Evolutionary conservation across 2,888 invertebrate species (phyloP).

Genomic region (Oasisia sp.): DNA sequence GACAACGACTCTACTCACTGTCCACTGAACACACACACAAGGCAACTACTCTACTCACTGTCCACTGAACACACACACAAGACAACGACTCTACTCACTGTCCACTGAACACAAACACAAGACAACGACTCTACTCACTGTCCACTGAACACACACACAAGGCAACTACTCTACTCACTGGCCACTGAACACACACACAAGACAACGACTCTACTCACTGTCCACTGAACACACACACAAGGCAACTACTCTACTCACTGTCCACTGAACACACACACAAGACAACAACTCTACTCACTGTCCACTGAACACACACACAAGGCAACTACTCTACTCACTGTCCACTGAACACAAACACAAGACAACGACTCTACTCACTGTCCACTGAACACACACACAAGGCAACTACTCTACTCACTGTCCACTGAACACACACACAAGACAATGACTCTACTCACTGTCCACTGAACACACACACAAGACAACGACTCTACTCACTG

Average conservation of each 20-base stretch:
- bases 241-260: not conserved
- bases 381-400: conserved; percentile 14
- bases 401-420: not conserved
- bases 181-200: conserved; percentile 8
- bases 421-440: conserved; percentile 14
- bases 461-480: conserved; percentile 14
- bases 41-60: not conserved
- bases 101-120: conserved; percentile 9
- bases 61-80: conserved; percentile 14
- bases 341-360: conserved; percentile 9
- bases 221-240: conserved; percentile 14
- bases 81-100: not conserved
- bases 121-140: not conserved
- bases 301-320: conserved; percentile 14
- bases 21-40: conserved; percentile 14
- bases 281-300: not conserved
- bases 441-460: not conserved
- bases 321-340: not conserved
- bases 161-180: not conserved
- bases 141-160: conserved; percentile 14
- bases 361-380: not conserved
- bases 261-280: conserved; percentile 14
- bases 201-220: not conserved
- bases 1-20: not conserved
- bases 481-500: not conserved